These are phyloP conservation scores for Trypoxylus dichotomus DNA, from an alignment of 1,140 invertebrate species.

Conservation along the genomic window DNA sequence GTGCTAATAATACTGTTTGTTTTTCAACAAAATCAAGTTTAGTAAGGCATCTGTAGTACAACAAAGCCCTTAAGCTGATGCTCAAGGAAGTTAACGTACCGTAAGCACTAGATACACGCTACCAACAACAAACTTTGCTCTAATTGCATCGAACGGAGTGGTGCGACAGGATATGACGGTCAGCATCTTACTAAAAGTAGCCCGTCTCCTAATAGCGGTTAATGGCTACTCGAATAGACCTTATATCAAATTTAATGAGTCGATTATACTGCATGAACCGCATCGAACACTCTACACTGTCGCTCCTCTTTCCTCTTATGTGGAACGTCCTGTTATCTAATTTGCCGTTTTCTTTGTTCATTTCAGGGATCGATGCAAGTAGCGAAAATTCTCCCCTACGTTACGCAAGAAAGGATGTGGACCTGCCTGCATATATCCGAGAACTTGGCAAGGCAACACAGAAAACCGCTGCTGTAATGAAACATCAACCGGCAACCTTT, in stretches of 20 bases:
- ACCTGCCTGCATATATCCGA: conserved; percentile 46
- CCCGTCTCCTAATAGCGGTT: background rate
- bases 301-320: background rate
- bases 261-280: background rate
- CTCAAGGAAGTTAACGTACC: background rate
- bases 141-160: background rate
- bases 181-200: background rate
- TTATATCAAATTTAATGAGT: background rate
- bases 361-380: conserved; percentile 54
- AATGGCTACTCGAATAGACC: background rate
- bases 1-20: too few species aligned
- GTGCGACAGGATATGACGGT: background rate
- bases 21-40: too few species aligned
- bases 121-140: background rate
- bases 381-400: conserved; percentile 51
- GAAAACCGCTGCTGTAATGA: conserved; percentile 43
- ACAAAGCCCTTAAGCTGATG: background rate
- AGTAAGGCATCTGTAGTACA: background rate
- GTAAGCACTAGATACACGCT: background rate
- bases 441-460: conserved; percentile 40
- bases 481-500: too few species aligned
- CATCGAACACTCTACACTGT: background rate
- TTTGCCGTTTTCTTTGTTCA: conserved; percentile 30
- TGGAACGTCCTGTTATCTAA: background rate
- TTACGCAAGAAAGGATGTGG: conserved; percentile 47